Evolutionary conservation across 2,113 vertebrate species (phyloP).

Genomic region (Urocynchramus pylzowi): DNA sequence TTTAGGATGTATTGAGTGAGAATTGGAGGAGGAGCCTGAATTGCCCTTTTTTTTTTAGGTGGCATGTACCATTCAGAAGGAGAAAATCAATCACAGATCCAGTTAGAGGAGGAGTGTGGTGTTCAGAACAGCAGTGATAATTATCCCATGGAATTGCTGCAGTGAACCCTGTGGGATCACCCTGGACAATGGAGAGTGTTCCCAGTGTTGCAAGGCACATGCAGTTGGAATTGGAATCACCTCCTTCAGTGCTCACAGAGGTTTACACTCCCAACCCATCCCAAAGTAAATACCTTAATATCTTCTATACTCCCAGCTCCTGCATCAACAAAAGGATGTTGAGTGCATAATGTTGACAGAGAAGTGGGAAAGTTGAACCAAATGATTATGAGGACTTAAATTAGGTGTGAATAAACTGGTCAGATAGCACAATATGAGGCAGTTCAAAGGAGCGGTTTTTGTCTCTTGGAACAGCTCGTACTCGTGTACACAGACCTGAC

Average conservation of each 20-base stretch:
- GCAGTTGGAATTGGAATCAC: background rate
- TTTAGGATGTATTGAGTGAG: background rate
- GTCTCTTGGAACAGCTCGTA: conserved; percentile 24
- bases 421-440: background rate
- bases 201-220: background rate
- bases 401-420: conserved; percentile 47
- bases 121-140: background rate
- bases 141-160: background rate
- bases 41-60: background rate
- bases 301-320: background rate
- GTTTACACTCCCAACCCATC: background rate
- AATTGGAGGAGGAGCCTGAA: background rate
- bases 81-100: background rate
- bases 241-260: background rate
- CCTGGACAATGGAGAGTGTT: background rate
- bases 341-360: conserved; percentile 49
- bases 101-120: background rate
- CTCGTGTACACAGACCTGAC: conserved; percentile 13
- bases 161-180: rapidly evolving
- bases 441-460: conserved; percentile 48
- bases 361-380: conserved; percentile 39
- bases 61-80: background rate
- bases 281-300: conserved; percentile 19
- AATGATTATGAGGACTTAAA: conserved; percentile 50
- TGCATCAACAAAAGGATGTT: conserved; percentile 38